Evolutionary conservation across 2,888 invertebrate genomes (phyloP), one percentile per base, ranked within the genome.

Genomic region (Drosophila borealis): DNA sequence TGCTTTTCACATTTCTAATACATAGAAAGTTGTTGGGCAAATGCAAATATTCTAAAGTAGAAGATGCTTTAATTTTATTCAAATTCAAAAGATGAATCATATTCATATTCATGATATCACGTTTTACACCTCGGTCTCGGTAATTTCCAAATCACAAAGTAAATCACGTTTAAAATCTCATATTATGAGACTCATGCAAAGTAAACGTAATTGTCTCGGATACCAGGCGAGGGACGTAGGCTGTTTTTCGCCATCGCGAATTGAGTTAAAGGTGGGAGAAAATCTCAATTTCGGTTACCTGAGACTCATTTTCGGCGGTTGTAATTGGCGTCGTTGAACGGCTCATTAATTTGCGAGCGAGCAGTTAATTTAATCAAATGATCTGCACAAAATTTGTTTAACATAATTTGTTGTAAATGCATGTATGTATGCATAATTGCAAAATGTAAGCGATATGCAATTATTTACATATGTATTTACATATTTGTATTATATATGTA

Each of bases 321-420:
- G 49, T 66, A 75, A 75, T 75, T 74, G 75, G 53, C 53, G 61
- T 55, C 60, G 60, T 59, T 74, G 75, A 74, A 69, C 60, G 66
- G 51, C 75, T 74, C 75, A 75, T 75, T 62, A 67, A 42, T 57
- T 42, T 14, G 42, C 60, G 41, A 10, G 36, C 37, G 44, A 67
- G 33, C 60, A 64, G 51, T 75, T 69, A 74, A 74, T 74, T 69
- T 59, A 65, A 69, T 74, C 59, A 54, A 74, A 74, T 65, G 61
- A 57, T 51, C 57, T 41, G 17, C 25, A 25, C 41, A n/a, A 39
- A 37, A 72, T 65, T 60, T 49, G 42, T 29, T 19, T 13, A 10
- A 25, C 13, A 44, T 66, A 10, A 60, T 61, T 54, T 29, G 29
- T 53, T 53, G 33, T 17, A 44, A 49, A 48, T 48, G 42, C 17